A percentile compares a stretch with the other conserved stretches of the same genome.
These are phyloP conservation scores for Orbicella faveolata DNA, from an alignment of 64 coral and sea anemone genomes.

Conservation along the genomic window DNA sequence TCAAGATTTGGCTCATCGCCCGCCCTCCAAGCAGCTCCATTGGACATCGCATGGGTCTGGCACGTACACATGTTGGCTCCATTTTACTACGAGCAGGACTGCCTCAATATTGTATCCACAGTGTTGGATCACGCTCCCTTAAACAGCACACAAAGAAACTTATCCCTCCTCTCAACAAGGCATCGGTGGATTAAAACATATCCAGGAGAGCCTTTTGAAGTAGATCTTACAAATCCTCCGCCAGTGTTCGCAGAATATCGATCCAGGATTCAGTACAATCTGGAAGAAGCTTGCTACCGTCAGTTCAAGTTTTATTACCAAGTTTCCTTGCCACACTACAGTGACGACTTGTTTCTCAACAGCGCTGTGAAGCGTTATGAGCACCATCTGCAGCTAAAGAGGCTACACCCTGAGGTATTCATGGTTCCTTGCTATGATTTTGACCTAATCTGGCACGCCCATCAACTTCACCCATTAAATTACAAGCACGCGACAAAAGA, in stretches of 20 bases:
- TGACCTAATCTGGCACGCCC: slow-evolving; percentile 27
- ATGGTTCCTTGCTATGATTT: slow-evolving; percentile 35
- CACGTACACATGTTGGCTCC: slow-evolving; percentile 52
- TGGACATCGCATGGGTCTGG: slow-evolving; percentile 61
- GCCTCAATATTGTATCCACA: neutral
- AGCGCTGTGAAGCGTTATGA: slow-evolving; percentile 39
- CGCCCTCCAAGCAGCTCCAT: slow-evolving; percentile 2
- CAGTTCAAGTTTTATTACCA: slow-evolving; percentile 51
- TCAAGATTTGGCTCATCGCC: neutral
- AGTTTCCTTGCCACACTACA: slow-evolving; percentile 44
- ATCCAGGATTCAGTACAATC: slow-evolving; percentile 49
- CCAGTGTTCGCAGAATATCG: neutral
- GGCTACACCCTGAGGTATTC: neutral
- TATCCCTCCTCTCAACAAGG: neutral
- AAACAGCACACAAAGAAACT: neutral
- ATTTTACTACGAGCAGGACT: slow-evolving; percentile 40
- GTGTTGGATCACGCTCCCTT: slow-evolving; percentile 23
- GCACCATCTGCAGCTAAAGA: slow-evolving; percentile 13
- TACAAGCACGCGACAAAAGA: neutral
- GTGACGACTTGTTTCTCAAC: slow-evolving; percentile 18
- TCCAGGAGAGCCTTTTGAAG: slow-evolving; percentile 21
- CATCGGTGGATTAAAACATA: slow-evolving; percentile 8
- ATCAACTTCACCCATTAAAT: neutral
- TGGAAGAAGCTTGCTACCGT: slow-evolving; percentile 15
- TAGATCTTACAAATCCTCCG: slow-evolving; percentile 34